Evolutionary conservation across 2,113 vertebrate species (phyloP).

Genomic region (Percina caprodes): DNA sequence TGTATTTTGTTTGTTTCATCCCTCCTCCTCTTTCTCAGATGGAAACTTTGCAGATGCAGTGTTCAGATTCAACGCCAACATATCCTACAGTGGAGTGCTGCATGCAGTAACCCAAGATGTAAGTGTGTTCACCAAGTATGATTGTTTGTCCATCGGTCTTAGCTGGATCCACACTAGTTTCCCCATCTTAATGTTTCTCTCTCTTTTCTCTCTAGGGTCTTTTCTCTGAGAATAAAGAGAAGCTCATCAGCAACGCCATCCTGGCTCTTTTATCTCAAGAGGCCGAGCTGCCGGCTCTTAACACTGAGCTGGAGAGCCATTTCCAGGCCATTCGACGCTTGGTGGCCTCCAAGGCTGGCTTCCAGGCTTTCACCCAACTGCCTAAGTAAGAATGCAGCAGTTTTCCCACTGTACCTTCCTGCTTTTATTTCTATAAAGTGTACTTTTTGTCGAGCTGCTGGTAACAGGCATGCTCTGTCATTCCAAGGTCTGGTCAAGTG

Average conservation of each 20-base stretch:
- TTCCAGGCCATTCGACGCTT: slow-evolving; percentile 97
- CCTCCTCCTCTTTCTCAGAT: slow-evolving; percentile 80
- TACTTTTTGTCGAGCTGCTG: slow-evolving; percentile 60
- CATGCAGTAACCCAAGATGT: slow-evolving; percentile 99
- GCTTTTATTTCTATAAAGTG: slow-evolving; percentile 42
- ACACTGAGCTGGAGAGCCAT: slow-evolving; percentile 96
- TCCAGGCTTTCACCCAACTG: slow-evolving; percentile 98
- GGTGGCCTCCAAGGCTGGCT: slow-evolving; percentile 98
- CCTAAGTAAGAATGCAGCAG: slow-evolving; percentile 88
- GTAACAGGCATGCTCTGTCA: slow-evolving; percentile 80
- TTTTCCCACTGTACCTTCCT: background rate
- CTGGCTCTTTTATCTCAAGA: slow-evolving; percentile 95
- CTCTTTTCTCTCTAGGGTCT: slow-evolving; percentile 86
- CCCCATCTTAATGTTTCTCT: background rate
- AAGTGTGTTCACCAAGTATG: slow-evolving; percentile 74
- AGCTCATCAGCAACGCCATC: slow-evolving; percentile 98
- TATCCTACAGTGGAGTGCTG: slow-evolving; percentile 98
- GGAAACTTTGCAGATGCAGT: slow-evolving; percentile 97
- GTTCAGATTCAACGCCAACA: slow-evolving; percentile 98
- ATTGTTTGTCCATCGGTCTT: background rate
- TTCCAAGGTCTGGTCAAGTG: slow-evolving; percentile 85
- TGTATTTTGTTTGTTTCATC: background rate
- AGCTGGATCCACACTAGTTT: background rate
- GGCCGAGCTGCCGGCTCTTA: slow-evolving; percentile 88
- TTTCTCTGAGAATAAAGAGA: slow-evolving; percentile 99